Conservation (phyloP, 2,113 vertebrate species). For the Mobula birostris region DNA sequence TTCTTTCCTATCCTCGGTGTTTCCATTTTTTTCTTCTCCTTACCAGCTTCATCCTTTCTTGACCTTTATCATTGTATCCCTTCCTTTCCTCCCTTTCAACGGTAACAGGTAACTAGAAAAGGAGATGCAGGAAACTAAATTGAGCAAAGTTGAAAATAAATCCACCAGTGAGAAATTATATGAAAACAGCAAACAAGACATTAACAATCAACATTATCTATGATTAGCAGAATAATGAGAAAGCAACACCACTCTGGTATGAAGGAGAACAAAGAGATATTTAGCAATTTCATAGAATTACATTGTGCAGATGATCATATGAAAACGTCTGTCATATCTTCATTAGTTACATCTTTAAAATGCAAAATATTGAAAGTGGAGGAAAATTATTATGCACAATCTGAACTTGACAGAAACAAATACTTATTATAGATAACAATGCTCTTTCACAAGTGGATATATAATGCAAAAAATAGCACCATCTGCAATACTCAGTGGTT, state of each 20-base stretch:
- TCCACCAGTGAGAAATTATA: not conserved
- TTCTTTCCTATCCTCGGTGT: not conserved
- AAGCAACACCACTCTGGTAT: not conserved
- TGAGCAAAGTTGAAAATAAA: not conserved
- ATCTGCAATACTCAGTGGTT: not conserved
- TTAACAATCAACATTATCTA: not conserved
- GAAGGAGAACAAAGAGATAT: not conserved
- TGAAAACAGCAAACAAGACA: not conserved
- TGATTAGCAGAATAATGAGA: not conserved
- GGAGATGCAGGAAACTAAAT: not conserved
- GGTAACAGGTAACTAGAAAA: not conserved
- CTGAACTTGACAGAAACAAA: not conserved
- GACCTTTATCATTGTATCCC: not conserved
- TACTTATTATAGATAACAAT: not conserved
- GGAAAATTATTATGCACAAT: not conserved
- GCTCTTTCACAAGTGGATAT: not conserved
- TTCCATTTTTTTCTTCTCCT: not conserved
- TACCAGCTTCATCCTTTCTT: not conserved
- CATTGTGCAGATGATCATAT: not conserved
- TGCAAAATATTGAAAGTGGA: not conserved
- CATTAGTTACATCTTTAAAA: not conserved
- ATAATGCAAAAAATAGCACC: not conserved
- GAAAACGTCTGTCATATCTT: not conserved
- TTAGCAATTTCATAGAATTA: not conserved
- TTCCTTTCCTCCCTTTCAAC: not conserved